phyloP scores from a whole-genome alignment of 2,797 vertebrate species.

The Crocodylus rhombifer region DNA sequence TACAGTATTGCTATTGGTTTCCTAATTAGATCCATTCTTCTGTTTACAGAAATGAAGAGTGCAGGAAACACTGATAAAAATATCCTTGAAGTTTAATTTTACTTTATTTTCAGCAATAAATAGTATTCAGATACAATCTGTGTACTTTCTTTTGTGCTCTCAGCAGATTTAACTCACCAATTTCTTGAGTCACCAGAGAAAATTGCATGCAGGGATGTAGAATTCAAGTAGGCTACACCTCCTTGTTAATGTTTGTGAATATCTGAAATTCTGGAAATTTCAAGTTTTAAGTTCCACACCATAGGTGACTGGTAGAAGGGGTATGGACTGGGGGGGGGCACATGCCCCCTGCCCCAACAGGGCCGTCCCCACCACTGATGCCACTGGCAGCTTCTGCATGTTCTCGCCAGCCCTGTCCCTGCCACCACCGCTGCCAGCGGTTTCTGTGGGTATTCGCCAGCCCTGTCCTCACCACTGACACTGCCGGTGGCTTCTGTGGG shows the following conservation, averaged over 20 bases:
- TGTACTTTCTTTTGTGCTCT: background rate
- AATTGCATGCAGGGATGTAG: background rate
- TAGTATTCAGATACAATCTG: background rate
- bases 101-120: conserved; percentile 47
- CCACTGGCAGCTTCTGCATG: too few species aligned
- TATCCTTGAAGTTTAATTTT: conserved; percentile 31
- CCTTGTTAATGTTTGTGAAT: background rate
- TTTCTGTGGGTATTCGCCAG: too few species aligned
- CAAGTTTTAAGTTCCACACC: background rate
- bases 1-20: conserved; percentile 6
- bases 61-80: background rate
- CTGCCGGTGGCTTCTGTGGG: too few species aligned
- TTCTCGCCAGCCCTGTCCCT: too few species aligned
- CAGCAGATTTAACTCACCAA: conserved; percentile 23
- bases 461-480: too few species aligned
- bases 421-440: too few species aligned
- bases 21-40: conserved; percentile 3
- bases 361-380: too few species aligned
- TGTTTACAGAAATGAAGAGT: conserved; percentile 44
- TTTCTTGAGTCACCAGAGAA: background rate
- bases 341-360: too few species aligned
- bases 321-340: too few species aligned
- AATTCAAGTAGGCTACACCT: background rate
- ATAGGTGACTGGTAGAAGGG: too few species aligned
- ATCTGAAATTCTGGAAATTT: background rate